A percentile compares a stretch with the other conserved stretches of the same genome.
phyloP scores from a whole-genome alignment of 1,140 invertebrate species.

The Idris sp. region DNA sequence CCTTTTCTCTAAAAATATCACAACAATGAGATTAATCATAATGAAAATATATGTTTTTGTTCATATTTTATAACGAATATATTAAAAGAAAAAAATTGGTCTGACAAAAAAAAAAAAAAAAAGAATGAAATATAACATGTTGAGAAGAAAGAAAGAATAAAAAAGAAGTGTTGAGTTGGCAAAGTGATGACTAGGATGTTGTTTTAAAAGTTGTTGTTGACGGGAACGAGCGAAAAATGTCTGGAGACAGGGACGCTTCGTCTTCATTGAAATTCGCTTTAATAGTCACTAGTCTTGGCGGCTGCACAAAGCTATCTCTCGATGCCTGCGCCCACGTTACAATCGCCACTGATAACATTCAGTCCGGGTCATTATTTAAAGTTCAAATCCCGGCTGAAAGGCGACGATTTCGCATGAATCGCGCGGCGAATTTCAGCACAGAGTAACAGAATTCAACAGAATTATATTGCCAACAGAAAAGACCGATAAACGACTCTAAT shows the following conservation, averaged over 20 bases:
- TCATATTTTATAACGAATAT: too few relatives aligned
- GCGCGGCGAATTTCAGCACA: conserved; percentile 1
- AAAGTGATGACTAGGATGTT: conserved; percentile 21
- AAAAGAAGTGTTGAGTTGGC: conserved; percentile 1
- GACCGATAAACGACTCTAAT: conserved; percentile 22
- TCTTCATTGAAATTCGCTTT: conserved; percentile 59
- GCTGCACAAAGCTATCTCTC: conserved; percentile 59
- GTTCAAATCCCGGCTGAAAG: conserved; percentile 49
- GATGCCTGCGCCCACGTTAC: conserved; percentile 53
- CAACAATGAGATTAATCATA: too few relatives aligned
- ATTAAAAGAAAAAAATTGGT: too few relatives aligned
- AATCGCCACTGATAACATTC: conserved; percentile 64
- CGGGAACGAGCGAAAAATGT: neutral
- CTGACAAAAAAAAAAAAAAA: too few relatives aligned
- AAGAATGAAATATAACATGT: neutral
- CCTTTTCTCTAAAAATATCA: too few relatives aligned
- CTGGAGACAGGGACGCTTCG: neutral
- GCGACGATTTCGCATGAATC: conserved; percentile 43
- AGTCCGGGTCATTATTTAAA: conserved; percentile 62
- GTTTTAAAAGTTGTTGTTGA: conserved; percentile 29
- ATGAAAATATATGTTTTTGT: too few relatives aligned
- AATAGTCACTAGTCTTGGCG: conserved; percentile 51
- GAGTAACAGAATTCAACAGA: conserved; percentile 32
- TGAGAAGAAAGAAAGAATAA: neutral
- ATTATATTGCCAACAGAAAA: conserved; percentile 41